Conservation (phyloP, 2,797 vertebrate species). For the Acanthurus leucopareius region DNA sequence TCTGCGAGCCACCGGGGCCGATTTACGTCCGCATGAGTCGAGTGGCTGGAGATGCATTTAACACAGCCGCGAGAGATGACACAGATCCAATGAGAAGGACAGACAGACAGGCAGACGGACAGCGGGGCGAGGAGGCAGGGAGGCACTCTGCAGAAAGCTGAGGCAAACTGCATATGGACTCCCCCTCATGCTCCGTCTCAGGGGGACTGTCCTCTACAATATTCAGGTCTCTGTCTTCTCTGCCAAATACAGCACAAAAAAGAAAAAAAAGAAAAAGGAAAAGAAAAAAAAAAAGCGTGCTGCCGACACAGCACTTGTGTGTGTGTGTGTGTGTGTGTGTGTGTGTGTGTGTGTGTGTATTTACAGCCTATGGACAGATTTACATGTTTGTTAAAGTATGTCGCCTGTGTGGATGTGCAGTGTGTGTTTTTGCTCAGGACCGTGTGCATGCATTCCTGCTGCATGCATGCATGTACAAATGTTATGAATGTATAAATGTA, state of each 20-base stretch:
- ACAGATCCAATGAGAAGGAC: conserved; percentile 94
- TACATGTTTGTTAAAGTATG: conserved; percentile 42
- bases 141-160: conserved; percentile 67
- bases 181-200: conserved; percentile 48
- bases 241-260: conserved; percentile 54
- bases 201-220: conserved; percentile 64
- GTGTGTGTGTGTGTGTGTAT: conserved; percentile 51
- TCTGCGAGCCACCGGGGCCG: conserved; percentile 85
- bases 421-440: conserved; percentile 34
- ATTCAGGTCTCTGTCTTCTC: conserved; percentile 63
- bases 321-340: conserved; percentile 50
- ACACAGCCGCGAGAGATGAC: conserved; percentile 91
- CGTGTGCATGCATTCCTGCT: conserved; percentile 9
- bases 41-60: conserved; percentile 91
- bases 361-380: conserved; percentile 61
- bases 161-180: conserved; percentile 51
- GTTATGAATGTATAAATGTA: conserved; percentile 3
- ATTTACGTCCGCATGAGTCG: conserved; percentile 84
- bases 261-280: conserved; percentile 19
- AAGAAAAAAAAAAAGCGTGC: conserved; percentile 20
- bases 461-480: conserved; percentile 1
- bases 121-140: conserved; percentile 37
- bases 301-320: conserved; percentile 45
- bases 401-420: conserved; percentile 6
- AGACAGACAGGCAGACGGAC: conserved; percentile 40